phyloP scores from a whole-genome alignment of 2,888 invertebrate species.

The Drosophila anomalata region DNA sequence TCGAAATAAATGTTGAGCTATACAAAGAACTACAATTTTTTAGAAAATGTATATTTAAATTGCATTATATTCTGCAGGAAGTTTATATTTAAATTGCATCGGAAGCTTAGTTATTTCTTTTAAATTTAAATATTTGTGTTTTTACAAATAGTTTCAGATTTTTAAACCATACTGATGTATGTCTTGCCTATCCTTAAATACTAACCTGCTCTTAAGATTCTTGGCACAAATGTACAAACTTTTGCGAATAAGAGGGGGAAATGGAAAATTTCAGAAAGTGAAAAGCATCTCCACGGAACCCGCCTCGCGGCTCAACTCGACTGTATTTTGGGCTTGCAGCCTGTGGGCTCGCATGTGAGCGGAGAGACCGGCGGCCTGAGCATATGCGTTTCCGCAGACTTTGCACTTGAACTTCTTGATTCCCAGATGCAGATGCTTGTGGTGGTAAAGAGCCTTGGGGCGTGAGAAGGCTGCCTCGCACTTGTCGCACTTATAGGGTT shows the following conservation, averaged over 20 bases:
- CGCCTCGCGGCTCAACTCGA: conserved; percentile 44
- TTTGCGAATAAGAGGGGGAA: not conserved
- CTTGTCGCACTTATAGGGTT: conserved; percentile 69
- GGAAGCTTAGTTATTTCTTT: no score
- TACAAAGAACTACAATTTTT: conserved; percentile 6
- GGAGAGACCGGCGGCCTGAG: conserved; percentile 81
- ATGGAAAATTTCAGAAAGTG: conserved; percentile 3
- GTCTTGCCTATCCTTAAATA: no score
- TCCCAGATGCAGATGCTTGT: conserved; percentile 76
- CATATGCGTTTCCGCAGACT: conserved; percentile 77
- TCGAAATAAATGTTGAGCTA: conserved; percentile 71
- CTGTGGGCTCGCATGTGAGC: conserved; percentile 80
- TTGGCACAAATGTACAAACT: not conserved
- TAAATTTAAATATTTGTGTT: no score
- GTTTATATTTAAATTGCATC: no score
- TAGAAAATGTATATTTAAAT: no score
- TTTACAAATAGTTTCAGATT: no score
- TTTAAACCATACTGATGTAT: no score
- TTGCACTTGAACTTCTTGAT: conserved; percentile 80
- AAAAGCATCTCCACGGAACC: conserved; percentile 43
- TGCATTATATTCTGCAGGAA: no score
- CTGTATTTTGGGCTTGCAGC: conserved; percentile 40
- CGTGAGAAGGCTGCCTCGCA: conserved; percentile 77
- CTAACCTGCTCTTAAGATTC: not conserved
- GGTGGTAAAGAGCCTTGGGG: conserved; percentile 75